Percentiles rank a stretch among this genome's conserved stretches.
Evolutionary conservation across 2,113 vertebrate species (phyloP).

Genomic region (Thryonomys swinderianus): DNA sequence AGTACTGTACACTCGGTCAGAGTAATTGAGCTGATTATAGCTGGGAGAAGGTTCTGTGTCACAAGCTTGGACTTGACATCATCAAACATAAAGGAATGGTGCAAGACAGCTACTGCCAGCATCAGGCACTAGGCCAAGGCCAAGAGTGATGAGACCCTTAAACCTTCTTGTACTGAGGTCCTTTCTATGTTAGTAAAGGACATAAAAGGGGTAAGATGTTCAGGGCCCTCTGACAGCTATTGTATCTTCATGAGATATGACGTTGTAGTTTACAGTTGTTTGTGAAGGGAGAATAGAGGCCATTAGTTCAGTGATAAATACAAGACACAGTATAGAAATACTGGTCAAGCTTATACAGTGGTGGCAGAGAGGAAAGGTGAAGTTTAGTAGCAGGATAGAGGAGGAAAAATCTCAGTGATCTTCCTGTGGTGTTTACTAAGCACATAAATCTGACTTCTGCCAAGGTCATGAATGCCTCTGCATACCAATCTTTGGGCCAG

Average conservation of each 20-base stretch:
- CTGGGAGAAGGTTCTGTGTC: background rate
- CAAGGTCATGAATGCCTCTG: background rate
- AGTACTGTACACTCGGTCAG: too few species aligned
- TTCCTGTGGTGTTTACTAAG: background rate
- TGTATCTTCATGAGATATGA: background rate
- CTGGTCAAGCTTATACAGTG: background rate
- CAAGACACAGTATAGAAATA: background rate
- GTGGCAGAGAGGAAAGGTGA: background rate
- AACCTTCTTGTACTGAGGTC: background rate
- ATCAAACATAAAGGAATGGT: background rate
- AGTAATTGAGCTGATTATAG: background rate
- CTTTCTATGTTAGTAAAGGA: background rate
- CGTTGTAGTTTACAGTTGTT: background rate
- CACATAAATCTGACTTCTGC: background rate
- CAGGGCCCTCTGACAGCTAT: background rate
- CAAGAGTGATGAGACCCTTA: background rate
- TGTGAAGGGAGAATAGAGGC: background rate
- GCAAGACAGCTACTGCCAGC: background rate
- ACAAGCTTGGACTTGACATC: background rate
- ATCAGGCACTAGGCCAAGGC: background rate
- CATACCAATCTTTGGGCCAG: background rate
- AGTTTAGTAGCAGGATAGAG: background rate
- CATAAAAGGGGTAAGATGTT: background rate
- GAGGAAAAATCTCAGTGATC: background rate
- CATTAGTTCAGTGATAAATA: background rate